Evolutionary conservation across 1,140 invertebrate genomes (phyloP), one percentile per base, ranked within the genome.

Genomic region (Drosophila tani): DNA sequence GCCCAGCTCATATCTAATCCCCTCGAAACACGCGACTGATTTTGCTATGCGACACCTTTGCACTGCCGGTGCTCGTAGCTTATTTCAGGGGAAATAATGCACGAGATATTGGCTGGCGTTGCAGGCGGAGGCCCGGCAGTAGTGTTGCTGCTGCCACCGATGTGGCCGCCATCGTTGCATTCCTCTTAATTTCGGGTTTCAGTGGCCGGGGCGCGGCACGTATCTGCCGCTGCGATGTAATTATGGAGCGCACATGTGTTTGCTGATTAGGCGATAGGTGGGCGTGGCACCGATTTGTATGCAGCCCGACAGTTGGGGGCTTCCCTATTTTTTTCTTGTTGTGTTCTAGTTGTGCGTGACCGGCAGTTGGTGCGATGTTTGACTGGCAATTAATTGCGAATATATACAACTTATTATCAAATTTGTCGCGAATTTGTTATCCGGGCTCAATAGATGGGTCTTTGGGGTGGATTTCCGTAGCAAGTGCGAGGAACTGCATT

Each of bases 121-220:
- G 63, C 27, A 53, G 74, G 63, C n/a, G 46, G 74, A 8, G 50
- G 9, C 15, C 3, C 14, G 29, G 51, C 32, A 14, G 12, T 5
- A 29, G 19, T 63, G 59, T 14, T 32, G 47, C 43, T 62, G 57
- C 51, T 71, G 55, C 53, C 53, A 24, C 35, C 41, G 45, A 9
- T 67, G 66, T 29, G 64, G 78, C 49, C 53, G 49, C 21, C 46
- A 57, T 41, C 50, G 76, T 50, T 71, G 75, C 53, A 77, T 47
- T 81, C 79, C 85, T 90, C 85, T 90, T 90, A 90, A 90, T 90
- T 90, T 90, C 32, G 75, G 85, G 85, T 90, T 90, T 90, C 85
- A 70, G 63, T 90, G 78, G 58, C 81, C 63, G 55, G 17, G 49
- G 64, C 75, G 84, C 85, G 85, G 82, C 82, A 90, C 86, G 85